Conservation (phyloP, 2,113 vertebrate genomes). For the Acrocephalus kingi region DNA sequence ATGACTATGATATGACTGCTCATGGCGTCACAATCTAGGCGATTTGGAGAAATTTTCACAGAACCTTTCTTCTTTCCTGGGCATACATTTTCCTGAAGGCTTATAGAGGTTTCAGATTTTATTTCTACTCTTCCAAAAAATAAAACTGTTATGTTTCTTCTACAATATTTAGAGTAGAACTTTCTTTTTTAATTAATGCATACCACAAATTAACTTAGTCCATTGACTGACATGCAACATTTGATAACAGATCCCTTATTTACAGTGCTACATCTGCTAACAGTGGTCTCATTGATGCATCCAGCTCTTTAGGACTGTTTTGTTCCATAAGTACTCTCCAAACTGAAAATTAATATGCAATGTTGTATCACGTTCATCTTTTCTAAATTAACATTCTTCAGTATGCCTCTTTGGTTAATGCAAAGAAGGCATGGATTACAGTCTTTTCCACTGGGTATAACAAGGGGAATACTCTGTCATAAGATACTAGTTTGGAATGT, state of each 20-base stretch:
- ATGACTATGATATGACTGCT: neutral
- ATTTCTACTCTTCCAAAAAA: neutral
- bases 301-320: neutral
- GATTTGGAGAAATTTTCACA: neutral
- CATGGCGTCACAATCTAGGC: rapidly evolving
- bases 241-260: neutral
- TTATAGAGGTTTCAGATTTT: neutral
- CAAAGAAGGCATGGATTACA: neutral
- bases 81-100: neutral
- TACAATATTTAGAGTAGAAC: neutral
- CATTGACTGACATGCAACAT: neutral
- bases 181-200: neutral
- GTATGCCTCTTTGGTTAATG: neutral
- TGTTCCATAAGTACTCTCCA: neutral
- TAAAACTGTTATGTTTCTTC: neutral
- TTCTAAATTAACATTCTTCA: neutral
- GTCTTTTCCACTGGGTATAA: neutral
- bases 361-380: neutral
- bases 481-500: neutral
- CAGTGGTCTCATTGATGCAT: neutral
- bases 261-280: neutral
- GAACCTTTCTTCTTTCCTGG: neutral
- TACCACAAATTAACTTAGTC: neutral
- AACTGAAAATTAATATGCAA: constrained; percentile 8
- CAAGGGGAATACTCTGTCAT: neutral